Evolutionary conservation across 2,797 vertebrate genomes (phyloP).

Genomic region (Manis javanica): DNA sequence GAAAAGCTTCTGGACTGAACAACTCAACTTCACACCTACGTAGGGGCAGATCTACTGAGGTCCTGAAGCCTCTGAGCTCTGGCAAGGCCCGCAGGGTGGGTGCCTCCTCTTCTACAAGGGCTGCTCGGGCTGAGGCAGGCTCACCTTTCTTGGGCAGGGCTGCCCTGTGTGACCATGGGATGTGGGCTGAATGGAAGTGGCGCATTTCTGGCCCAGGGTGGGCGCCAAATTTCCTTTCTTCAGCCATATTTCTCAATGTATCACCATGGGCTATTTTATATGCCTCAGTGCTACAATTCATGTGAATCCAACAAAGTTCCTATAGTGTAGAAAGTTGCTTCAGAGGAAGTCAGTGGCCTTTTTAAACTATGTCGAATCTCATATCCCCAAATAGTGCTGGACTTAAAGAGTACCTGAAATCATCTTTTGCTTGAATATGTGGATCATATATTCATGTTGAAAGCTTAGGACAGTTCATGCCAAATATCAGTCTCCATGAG

Average conservation of each 20-base stretch:
- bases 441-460: background rate
- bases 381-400: background rate
- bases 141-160: background rate
- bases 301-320: background rate
- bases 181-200: accelerated
- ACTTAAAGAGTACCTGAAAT: background rate
- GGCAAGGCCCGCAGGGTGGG: accelerated
- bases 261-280: background rate
- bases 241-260: background rate
- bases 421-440: background rate
- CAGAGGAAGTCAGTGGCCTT: conserved; percentile 30
- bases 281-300: background rate
- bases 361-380: conserved; percentile 37
- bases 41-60: background rate
- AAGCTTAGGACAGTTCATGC: background rate
- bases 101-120: background rate
- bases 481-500: background rate
- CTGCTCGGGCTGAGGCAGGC: background rate
- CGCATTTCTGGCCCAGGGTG: too few relatives aligned
- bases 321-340: background rate
- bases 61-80: background rate
- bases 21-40: background rate
- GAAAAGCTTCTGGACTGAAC: background rate
- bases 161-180: background rate
- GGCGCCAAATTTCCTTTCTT: background rate